Conservation (phyloP, 2,113 vertebrate genomes). For the Asarcornis scutulata region DNA sequence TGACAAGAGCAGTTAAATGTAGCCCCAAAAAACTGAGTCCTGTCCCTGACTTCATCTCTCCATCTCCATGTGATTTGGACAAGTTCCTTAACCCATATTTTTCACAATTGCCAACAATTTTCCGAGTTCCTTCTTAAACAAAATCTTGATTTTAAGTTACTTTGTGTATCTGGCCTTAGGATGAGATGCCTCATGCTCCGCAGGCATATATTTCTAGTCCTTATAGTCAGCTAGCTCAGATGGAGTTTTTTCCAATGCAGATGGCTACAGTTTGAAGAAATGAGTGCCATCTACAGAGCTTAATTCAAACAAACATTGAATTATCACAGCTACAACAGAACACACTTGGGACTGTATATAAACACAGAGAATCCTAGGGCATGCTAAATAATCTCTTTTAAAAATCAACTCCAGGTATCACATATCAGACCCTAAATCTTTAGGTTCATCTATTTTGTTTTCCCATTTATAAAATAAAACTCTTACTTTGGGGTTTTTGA, state of each 20-base stretch:
- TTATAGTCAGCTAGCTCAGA: not conserved
- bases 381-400: not conserved
- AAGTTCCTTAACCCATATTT: not conserved
- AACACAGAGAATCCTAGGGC: not conserved
- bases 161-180: not conserved
- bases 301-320: not conserved
- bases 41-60: not conserved
- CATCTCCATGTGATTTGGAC: not conserved
- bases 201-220: not conserved
- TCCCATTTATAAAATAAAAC: not conserved
- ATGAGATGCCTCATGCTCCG: not conserved
- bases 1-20: not conserved
- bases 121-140: not conserved
- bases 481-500: not conserved
- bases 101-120: not conserved
- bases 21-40: not conserved
- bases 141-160: not conserved
- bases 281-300: not conserved
- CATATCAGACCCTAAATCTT: not conserved
- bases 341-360: not conserved
- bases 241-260: not conserved
- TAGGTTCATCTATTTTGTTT: not conserved
- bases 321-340: not conserved
- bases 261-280: not conserved
- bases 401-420: not conserved